Base-by-base conservation (phyloP, 2,113 vertebrate genomes). In the Elachura formosa region DNA sequence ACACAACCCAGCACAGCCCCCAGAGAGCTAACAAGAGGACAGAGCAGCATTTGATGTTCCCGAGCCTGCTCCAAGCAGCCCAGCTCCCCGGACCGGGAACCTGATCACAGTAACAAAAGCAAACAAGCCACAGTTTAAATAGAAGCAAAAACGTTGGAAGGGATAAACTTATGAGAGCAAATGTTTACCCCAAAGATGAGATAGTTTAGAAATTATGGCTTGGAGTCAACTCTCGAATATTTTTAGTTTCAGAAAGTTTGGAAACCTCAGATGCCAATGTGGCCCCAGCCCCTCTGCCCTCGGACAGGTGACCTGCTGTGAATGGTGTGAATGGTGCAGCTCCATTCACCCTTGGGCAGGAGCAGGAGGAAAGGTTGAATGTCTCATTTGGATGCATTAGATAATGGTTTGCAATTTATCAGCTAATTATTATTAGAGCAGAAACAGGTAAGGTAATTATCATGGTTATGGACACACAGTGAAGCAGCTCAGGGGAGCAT, bases 111-210 rank as follows among this genome's bases (percentile, higher is more conserved):
- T 33, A 90, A 93, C 76, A n/a, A 90, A 83, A 90, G 81, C 90
- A 95, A 96, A 96, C 94, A 92, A 81, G 48, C 13, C 0, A 0
- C 5, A 31, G 76, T 90, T 97, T 94, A 92, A 94, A 94, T 81
- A 95, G 96, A 84, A 93, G 72, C 59, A 86, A 78, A 93, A 84
- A 76, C 5, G 29, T 64, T 63, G 51, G 66, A 71, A 82, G 89
- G 62, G 66, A 87, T 90, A 95, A 83, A n/a, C 33, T 59, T 59
- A 20, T 4, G 92, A 88, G 83, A 84, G 46, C 11, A 5, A 88
- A 73, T 77, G 72, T 94, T 96, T 90, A 94, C 51, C 54, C 55
- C 1, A 1, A 40, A n/a, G 71, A 86, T 72, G 79, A 92, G 85
- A 92, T 17, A 49, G 85, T 83, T 95, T 14, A 66, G 85, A 69